Conservation (phyloP, 2,113 vertebrate genomes). For the Struthidea cinerea region DNA sequence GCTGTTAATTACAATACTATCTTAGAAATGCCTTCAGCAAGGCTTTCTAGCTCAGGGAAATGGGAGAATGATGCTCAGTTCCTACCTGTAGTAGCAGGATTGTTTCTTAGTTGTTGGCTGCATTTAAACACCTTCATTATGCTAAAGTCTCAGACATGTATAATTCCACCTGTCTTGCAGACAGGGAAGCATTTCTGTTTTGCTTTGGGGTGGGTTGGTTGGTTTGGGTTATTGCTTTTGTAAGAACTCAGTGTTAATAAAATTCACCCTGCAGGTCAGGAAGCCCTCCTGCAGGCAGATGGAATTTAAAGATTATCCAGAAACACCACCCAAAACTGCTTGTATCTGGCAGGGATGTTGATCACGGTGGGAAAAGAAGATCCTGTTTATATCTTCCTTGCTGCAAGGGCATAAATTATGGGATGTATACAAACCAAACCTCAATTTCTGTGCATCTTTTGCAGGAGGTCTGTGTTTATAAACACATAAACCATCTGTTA, state of each 20-base stretch:
- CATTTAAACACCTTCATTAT: neutral
- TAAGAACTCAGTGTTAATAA: neutral
- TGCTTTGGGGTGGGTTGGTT: neutral
- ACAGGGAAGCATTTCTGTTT: neutral
- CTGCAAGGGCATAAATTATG: neutral
- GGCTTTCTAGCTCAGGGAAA: neutral
- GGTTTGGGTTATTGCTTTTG: neutral
- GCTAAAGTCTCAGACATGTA: neutral
- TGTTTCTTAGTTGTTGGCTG: neutral
- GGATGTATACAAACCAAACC: neutral
- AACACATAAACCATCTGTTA: neutral
- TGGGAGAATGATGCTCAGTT: neutral
- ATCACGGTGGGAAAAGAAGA: neutral
- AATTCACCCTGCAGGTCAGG: conserved; percentile 32
- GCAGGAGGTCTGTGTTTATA: conserved; percentile 8
- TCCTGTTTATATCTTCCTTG: conserved; percentile 20
- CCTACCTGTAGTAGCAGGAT: neutral
- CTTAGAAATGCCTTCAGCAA: neutral
- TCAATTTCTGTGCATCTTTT: neutral
- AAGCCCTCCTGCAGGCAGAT: conserved; percentile 47
- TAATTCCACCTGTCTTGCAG: neutral
- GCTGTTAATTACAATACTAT: neutral
- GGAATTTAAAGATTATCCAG: conserved; percentile 42
- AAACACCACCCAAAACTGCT: neutral
- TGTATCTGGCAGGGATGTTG: neutral